Conservation (phyloP, 2,113 vertebrate species). For the Mesembrinibis cayennensis region DNA sequence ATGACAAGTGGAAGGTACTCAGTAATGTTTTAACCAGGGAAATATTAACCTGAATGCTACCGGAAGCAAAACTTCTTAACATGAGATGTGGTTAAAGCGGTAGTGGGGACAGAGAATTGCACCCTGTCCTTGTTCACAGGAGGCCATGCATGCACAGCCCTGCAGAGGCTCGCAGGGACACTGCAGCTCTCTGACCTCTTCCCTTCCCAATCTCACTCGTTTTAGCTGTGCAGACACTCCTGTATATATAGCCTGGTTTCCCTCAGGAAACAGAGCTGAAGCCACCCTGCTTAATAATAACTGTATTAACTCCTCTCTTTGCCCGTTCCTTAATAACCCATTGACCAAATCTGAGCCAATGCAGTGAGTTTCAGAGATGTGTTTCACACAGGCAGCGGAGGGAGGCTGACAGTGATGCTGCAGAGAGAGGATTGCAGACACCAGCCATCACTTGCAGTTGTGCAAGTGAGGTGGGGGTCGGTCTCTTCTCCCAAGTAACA, state of each 20-base stretch:
- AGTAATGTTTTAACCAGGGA: neutral
- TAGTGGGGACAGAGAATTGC: neutral
- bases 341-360: neutral
- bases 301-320: neutral
- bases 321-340: neutral
- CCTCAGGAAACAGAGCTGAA: neutral
- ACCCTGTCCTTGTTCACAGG: neutral
- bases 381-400: neutral
- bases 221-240: neutral
- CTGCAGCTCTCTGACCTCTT: neutral
- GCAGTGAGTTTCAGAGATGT: neutral
- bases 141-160: neutral
- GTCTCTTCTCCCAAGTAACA: too few relatives aligned
- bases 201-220: neutral
- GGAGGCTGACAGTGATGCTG: rapidly evolving
- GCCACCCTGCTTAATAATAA: neutral
- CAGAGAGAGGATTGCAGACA: neutral
- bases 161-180: too few relatives aligned
- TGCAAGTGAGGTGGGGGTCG: neutral
- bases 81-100: rapidly evolving
- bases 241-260: neutral
- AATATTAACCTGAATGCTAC: neutral
- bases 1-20: neutral
- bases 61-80: neutral
- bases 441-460: neutral